These are phyloP conservation scores for Pungitius pungitius DNA, from an alignment of 2,113 vertebrate species.

Conservation along the genomic window DNA sequence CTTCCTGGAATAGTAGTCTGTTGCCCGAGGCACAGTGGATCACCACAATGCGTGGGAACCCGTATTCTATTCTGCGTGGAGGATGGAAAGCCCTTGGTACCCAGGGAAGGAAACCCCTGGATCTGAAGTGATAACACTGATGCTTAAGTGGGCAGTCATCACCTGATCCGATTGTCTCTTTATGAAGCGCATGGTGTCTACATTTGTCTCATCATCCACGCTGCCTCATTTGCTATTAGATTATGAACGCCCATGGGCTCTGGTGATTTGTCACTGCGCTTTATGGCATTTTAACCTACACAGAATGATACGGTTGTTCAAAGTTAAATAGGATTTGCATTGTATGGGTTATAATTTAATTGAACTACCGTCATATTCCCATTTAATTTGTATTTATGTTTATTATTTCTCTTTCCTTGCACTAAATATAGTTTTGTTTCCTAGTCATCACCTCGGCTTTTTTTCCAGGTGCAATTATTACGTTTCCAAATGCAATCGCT, in stretches of 20 bases:
- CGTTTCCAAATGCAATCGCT: neutral
- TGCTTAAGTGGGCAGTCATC: constrained; percentile 64
- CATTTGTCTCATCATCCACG: constrained; percentile 30
- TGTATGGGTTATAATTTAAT: neutral
- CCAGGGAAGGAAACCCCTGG: constrained; percentile 80
- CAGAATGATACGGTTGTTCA: neutral
- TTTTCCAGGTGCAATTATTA: neutral
- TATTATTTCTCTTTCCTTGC: neutral
- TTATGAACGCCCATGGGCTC: neutral
- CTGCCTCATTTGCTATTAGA: neutral
- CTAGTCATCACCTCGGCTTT: neutral
- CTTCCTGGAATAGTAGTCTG: constrained; percentile 44
- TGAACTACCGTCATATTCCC: neutral
- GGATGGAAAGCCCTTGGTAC: constrained; percentile 77
- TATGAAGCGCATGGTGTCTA: constrained; percentile 25
- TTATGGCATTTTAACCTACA: neutral
- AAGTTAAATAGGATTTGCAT: neutral
- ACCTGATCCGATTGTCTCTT: constrained; percentile 53
- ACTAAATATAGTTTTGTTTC: neutral
- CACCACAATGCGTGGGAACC: constrained; percentile 65
- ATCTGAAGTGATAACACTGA: constrained; percentile 66
- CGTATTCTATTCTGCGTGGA: constrained; percentile 56
- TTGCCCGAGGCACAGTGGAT: constrained; percentile 42
- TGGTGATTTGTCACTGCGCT: neutral
- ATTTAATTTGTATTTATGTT: neutral